These are phyloP conservation scores for Phrynocephalus forsythii DNA, from an alignment of 2,797 vertebrate species.

Conservation along the genomic window DNA sequence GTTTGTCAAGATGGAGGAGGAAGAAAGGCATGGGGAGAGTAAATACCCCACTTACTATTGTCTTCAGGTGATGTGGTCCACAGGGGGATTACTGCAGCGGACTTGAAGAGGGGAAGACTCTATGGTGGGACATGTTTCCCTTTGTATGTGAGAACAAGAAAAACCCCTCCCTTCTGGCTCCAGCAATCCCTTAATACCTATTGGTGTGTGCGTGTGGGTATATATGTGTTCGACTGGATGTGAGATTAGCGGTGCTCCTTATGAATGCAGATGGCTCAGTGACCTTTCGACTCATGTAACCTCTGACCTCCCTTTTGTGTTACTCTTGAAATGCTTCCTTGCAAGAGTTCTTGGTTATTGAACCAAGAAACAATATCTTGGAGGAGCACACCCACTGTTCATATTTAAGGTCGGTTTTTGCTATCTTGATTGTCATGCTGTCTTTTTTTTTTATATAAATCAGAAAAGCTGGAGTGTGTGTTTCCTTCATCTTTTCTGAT, in stretches of 20 bases:
- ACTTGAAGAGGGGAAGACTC: not conserved
- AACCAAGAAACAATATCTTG: not conserved
- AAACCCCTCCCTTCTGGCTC: rapidly evolving
- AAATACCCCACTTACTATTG: too few relatives aligned
- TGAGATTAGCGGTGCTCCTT: not conserved
- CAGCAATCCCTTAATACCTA: slow-evolving; percentile 47
- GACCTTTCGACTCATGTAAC: not conserved
- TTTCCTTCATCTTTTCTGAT: not conserved
- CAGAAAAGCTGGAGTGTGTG: not conserved
- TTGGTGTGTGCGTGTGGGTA: not conserved
- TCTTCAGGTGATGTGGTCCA: not conserved
- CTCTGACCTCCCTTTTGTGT: not conserved
- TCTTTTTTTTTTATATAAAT: not conserved
- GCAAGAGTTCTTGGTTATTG: not conserved
- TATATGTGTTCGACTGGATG: slow-evolving; percentile 35
- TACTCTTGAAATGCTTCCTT: not conserved
- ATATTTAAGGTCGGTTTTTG: not conserved
- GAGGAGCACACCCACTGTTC: not conserved
- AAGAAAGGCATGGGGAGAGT: not conserved
- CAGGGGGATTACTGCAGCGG: too few relatives aligned
- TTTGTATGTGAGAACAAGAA: not conserved
- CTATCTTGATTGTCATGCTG: not conserved
- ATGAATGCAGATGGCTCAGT: slow-evolving; percentile 27
- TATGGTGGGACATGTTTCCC: not conserved
- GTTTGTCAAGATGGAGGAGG: not conserved